These are phyloP conservation scores for Eulemur macaco DNA, from an alignment of 2,113 vertebrate species.

Conservation along the genomic window DNA sequence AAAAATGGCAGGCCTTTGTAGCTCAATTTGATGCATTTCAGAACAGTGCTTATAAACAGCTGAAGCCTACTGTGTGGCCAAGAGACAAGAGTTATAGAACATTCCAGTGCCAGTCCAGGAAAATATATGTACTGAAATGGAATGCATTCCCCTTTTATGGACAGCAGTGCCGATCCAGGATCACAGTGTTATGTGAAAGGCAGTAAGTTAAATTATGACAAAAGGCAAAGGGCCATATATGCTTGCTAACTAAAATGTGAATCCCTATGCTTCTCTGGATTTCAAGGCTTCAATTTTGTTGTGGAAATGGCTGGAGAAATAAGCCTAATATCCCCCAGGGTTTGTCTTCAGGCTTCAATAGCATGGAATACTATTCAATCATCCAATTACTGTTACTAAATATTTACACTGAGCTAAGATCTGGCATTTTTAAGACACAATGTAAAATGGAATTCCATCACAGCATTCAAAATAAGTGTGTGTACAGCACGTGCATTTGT, in stretches of 20 bases:
- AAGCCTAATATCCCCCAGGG: neutral
- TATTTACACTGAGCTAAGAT: neutral
- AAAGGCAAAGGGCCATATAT: neutral
- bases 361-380: neutral
- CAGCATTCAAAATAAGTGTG: neutral
- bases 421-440: neutral
- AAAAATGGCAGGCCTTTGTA: neutral
- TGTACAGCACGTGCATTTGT: rapidly evolving
- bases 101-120: neutral
- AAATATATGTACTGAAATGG: neutral
- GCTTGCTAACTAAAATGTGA: conserved; percentile 31
- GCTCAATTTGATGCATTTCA: neutral
- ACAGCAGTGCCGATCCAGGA: neutral
- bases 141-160: neutral
- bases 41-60: neutral
- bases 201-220: neutral
- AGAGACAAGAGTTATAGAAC: neutral
- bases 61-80: neutral
- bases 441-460: neutral
- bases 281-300: conserved; percentile 15
- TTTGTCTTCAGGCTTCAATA: neutral
- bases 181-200: neutral
- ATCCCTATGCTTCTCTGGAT: neutral
- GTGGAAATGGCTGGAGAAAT: conserved; percentile 29
- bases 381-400: neutral